These are phyloP conservation scores for Chaunax sp. DNA, from an alignment of 2,797 vertebrate species.

Conservation along the genomic window DNA sequence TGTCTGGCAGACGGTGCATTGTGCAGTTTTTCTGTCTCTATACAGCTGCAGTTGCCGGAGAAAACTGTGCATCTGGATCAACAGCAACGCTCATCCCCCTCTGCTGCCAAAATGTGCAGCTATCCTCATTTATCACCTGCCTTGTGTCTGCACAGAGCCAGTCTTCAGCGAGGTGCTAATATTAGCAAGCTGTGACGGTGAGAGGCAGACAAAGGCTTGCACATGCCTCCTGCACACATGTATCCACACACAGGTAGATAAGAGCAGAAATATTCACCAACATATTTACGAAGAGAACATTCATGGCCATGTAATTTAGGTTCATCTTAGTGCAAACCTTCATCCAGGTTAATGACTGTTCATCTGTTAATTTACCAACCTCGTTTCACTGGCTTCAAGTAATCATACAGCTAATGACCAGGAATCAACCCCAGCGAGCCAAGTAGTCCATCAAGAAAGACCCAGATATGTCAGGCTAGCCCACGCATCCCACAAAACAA, in stretches of 20 bases:
- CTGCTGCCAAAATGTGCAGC: constrained; percentile 9
- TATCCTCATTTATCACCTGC: constrained; percentile 77
- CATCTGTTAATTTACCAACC: constrained; percentile 27
- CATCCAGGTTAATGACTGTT: constrained; percentile 22
- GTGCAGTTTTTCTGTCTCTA: constrained; percentile 46
- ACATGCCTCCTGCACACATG: constrained; percentile 18
- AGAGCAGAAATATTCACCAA: constrained; percentile 1
- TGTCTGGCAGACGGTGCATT: constrained; percentile 51
- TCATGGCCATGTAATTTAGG: no score
- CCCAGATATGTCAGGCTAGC: constrained; percentile 74
- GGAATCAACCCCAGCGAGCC: constrained; percentile 51
- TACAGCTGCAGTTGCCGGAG: constrained; percentile 50
- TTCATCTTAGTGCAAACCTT: no score
- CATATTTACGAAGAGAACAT: not conserved
- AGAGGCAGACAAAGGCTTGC: constrained; percentile 63
- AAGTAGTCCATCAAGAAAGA: constrained; percentile 61
- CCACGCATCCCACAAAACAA: constrained; percentile 48
- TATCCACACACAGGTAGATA: not conserved
- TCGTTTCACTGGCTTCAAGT: constrained; percentile 33
- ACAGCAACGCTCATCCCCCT: constrained; percentile 1
- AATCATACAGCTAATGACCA: constrained; percentile 45
- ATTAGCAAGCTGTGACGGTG: constrained; percentile 75
- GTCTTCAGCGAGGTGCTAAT: constrained; percentile 78
- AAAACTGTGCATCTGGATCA: constrained; percentile 58
- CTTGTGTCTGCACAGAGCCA: constrained; percentile 79